Evolutionary conservation across 2,797 vertebrate species (phyloP).

Genomic region (Spea hammondii): DNA sequence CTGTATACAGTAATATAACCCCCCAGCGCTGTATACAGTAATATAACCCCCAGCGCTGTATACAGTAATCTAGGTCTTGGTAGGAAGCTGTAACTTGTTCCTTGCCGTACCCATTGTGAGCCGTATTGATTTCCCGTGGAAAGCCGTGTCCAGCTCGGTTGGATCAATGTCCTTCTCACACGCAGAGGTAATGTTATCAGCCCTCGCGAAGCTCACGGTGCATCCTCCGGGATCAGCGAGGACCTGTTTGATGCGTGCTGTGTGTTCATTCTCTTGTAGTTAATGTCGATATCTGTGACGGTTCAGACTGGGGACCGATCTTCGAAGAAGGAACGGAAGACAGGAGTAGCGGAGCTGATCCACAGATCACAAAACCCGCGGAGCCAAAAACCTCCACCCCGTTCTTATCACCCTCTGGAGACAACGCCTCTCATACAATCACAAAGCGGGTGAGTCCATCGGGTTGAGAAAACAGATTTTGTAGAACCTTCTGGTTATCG

Average conservation of each 20-base stretch:
- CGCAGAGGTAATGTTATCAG: background rate
- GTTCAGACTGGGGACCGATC: background rate
- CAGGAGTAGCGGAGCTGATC: background rate
- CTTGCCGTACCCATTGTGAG: background rate
- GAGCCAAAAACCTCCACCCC: background rate
- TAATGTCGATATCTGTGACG: background rate
- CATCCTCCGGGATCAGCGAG: background rate
- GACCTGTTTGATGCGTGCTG: background rate
- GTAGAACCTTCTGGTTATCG: too few relatives aligned
- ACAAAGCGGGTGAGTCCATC: conserved; percentile 32
- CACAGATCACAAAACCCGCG: background rate
- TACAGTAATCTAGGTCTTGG: too few relatives aligned
- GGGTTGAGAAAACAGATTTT: too few relatives aligned
- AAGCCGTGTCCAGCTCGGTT: too few relatives aligned
- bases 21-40: too few relatives aligned
- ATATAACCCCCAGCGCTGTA: too few relatives aligned
- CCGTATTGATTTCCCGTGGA: background rate
- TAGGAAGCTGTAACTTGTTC: too few relatives aligned
- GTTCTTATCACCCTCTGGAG: background rate
- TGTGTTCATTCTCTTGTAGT: conserved; percentile 6
- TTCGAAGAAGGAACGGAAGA: too few relatives aligned
- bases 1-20: too few relatives aligned
- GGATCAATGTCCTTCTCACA: background rate
- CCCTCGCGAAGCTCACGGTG: background rate
- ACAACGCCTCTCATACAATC: background rate